A percentile compares a stretch with the other conserved stretches of the same genome.
phyloP scores from a whole-genome alignment of 2,113 vertebrate genomes.

The Pimephales promelas region DNA sequence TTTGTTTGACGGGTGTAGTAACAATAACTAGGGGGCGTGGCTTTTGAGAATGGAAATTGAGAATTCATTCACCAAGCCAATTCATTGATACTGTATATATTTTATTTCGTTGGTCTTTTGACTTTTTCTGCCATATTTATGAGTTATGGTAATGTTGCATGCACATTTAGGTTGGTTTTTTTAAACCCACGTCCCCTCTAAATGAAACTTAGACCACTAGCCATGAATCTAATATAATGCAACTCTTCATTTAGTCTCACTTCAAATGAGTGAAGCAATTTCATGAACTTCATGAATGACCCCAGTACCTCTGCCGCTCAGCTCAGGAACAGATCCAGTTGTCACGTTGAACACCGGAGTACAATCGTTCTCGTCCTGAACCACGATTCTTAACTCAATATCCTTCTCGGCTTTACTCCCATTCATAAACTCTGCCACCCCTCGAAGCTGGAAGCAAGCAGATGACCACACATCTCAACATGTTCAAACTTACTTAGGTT shows the following conservation, averaged over 20 bases:
- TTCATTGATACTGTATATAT: neutral
- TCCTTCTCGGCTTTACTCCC: conserved; percentile 58
- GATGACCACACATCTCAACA: neutral
- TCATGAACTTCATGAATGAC: neutral
- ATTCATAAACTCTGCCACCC: conserved; percentile 55
- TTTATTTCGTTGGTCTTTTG: too few relatives aligned
- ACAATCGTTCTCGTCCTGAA: conserved; percentile 72
- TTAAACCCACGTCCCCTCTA: too few relatives aligned
- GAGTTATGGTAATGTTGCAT: too few relatives aligned
- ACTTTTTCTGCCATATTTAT: too few relatives aligned
- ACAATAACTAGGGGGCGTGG: too few relatives aligned
- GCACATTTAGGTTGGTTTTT: too few relatives aligned
- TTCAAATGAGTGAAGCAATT: neutral
- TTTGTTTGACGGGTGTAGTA: too few relatives aligned
- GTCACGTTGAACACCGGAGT: conserved; percentile 58
- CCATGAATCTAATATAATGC: neutral
- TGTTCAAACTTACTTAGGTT: neutral
- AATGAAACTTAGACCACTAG: neutral
- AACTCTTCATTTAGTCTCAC: neutral
- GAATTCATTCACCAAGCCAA: neutral
- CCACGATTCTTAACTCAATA: conserved; percentile 63
- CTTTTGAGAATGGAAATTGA: too few relatives aligned
- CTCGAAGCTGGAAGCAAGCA: conserved; percentile 66
- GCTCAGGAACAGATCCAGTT: conserved; percentile 65
- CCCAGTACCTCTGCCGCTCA: conserved; percentile 59